Evolutionary conservation across 2,797 vertebrate genomes (phyloP), one percentile per base, ranked within the genome.

Genomic region (Oreortyx pictus): DNA sequence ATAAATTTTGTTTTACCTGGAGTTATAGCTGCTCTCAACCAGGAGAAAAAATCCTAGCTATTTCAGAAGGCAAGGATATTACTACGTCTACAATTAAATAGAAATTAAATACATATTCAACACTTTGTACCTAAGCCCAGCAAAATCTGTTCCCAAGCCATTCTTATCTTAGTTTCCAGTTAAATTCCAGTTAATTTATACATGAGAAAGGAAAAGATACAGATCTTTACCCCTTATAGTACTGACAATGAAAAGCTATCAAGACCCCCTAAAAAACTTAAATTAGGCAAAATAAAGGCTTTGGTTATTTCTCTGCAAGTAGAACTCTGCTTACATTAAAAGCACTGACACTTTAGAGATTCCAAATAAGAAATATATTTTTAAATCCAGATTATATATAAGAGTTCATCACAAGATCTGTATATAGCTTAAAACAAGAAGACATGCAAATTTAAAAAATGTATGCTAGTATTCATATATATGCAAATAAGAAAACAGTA

Each of bases 1-100:
- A 14, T 20, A 33, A 91, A 60, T 80, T 80, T 52, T 86, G 84
- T 29, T 82, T 82, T 89, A 72, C 4, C 7, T 71, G 33, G 52
- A 77, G 3, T 10, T 77, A 3, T 64, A 91, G 44, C 47, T 67
- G 29, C 17, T 27, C 24, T 71, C 33, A 82, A 72, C 6, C 11
- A 71, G 9, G 25, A 61, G 4, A 86, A 70, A 86, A 70, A 3
- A 3, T 64, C 44, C 11, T 7, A n/a, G 37, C 37, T 9, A 54
- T 72, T 86, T 89, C 41, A 75, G 46, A 67, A 72, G 22, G 44
- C 17, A 77, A 77, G 72, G 41, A 39, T 39, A 60, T 10, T 44
- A 4, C 7, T 68, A 33, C 11, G 6, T 31, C 75, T 81, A 47
- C 43, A 10, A 61, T 8, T 20, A 84, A 87, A 67, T 0, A 60